Evolutionary conservation across 1,140 invertebrate genomes (phyloP).

Genomic region (Aphidius gifuensis): DNA sequence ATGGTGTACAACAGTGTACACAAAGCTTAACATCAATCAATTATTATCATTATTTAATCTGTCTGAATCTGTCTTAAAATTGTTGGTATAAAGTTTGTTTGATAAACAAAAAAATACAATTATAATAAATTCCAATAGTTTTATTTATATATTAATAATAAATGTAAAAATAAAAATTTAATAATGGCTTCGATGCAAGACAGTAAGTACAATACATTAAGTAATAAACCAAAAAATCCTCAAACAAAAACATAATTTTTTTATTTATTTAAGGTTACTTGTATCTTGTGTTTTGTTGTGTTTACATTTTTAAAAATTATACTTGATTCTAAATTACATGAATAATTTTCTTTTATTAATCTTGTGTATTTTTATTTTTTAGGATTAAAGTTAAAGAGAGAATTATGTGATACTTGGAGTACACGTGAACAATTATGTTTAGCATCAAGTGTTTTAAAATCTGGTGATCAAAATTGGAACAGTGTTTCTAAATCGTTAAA

Average conservation of each 20-base stretch:
- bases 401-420: conserved; percentile 79
- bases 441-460: conserved; percentile 80
- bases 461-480: conserved; percentile 93
- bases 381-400: conserved; percentile 64
- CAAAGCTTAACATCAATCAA: too few species aligned
- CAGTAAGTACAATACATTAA: conserved; percentile 31
- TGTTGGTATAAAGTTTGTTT: too few species aligned
- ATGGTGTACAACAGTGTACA: too few species aligned
- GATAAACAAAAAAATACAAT: too few species aligned
- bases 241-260: neutral
- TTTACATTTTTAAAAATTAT: conserved; percentile 20
- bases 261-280: neutral
- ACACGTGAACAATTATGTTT: conserved; percentile 79
- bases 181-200: conserved; percentile 40
- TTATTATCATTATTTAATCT: too few species aligned
- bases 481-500: conserved; percentile 78
- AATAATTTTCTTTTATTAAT: neutral
- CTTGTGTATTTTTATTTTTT: conserved; percentile 17
- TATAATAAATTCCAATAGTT: too few species aligned
- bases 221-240: neutral
- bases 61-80: too few species aligned
- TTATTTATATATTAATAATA: too few species aligned
- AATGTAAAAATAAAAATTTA: neutral
- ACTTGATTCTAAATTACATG: neutral
- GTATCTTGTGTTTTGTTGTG: neutral